A percentile compares a stretch with the other conserved stretches of the same genome.
phyloP scores from a whole-genome alignment of 1,140 invertebrate genomes.

The Harlomillsia oculata region DNA sequence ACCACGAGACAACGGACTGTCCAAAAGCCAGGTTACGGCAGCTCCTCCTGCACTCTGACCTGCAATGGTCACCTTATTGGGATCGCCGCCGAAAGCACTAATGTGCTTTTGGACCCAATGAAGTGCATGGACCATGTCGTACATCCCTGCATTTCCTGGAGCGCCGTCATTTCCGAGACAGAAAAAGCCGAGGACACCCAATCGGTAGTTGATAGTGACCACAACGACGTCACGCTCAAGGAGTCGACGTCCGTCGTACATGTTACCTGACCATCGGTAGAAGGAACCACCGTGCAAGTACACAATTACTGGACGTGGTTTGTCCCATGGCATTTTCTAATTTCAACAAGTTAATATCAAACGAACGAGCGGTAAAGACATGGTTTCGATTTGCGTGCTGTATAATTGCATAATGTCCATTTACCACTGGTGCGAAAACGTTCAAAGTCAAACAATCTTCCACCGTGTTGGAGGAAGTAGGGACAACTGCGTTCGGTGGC shows the following conservation, averaged over 20 bases:
- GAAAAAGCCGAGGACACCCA: slow-evolving; percentile 16
- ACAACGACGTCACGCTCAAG: slow-evolving; percentile 12
- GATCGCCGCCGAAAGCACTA: slow-evolving; percentile 9
- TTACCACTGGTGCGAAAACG: neutral
- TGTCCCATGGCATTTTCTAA: neutral
- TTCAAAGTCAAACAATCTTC: neutral
- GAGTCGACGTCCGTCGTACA: slow-evolving; percentile 2
- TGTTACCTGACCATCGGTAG: slow-evolving; percentile 6
- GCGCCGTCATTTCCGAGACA: slow-evolving; percentile 9
- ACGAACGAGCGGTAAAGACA: no score
- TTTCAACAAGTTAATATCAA: neutral
- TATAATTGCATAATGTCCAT: neutral
- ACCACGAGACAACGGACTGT: neutral
- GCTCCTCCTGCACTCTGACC: slow-evolving; percentile 13
- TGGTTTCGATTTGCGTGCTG: no score
- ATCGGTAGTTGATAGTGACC: slow-evolving; percentile 18
- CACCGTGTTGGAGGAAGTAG: no score
- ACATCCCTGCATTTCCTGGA: slow-evolving; percentile 13
- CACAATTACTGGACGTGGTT: neutral
- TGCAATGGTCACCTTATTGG: slow-evolving; percentile 6
- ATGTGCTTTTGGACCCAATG: neutral
- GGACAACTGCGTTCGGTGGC: neutral
- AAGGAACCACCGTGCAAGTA: slow-evolving; percentile 5
- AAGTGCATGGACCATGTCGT: slow-evolving; percentile 13
- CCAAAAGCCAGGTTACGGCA: slow-evolving; percentile 12